Evolutionary conservation across 1,140 invertebrate species (phyloP).

Genomic region (Palaemon carinicauda): DNA sequence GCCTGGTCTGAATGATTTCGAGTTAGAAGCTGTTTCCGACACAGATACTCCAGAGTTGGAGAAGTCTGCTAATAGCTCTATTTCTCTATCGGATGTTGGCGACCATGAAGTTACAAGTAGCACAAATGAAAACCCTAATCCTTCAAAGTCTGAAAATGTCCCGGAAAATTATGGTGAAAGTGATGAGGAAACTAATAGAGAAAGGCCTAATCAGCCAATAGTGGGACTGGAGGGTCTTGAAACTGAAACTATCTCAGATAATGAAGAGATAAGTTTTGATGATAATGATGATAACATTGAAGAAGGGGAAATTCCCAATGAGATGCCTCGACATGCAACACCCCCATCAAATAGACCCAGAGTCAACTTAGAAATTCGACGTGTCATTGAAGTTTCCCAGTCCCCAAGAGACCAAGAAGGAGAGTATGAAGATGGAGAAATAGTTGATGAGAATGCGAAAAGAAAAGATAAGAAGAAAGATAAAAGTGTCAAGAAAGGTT

Average conservation of each 20-base stretch:
- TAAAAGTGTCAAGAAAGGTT: slow-evolving; percentile 52
- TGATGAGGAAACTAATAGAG: slow-evolving; percentile 31
- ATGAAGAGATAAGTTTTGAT: slow-evolving; percentile 62
- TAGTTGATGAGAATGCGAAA: slow-evolving; percentile 66
- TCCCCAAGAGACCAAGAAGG: slow-evolving; percentile 53
- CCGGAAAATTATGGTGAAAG: slow-evolving; percentile 37
- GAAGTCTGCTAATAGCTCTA: slow-evolving; percentile 60
- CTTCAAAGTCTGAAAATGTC: slow-evolving; percentile 8
- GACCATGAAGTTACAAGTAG: slow-evolving; percentile 59
- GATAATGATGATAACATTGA: slow-evolving; percentile 60
- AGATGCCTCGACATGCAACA: slow-evolving; percentile 38
- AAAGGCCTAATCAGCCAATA: slow-evolving; percentile 55
- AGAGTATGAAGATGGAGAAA: slow-evolving; percentile 69
- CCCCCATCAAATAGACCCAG: slow-evolving; percentile 44
- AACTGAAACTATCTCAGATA: slow-evolving; percentile 77
- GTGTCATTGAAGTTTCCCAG: slow-evolving; percentile 58
- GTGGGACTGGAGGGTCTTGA: slow-evolving; percentile 72
- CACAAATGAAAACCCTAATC: slow-evolving; percentile 55
- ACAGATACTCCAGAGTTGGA: slow-evolving; percentile 60
- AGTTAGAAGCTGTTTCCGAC: slow-evolving; percentile 59
- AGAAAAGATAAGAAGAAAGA: slow-evolving; percentile 62
- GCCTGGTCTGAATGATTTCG: slow-evolving; percentile 52
- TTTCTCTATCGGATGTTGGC: slow-evolving; percentile 57
- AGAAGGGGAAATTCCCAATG: slow-evolving; percentile 60
- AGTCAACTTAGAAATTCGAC: slow-evolving; percentile 42